A percentile compares a stretch with the other conserved stretches of the same genome.
phyloP scores from a whole-genome alignment of 1,140 invertebrate species.

The Drosophila repleta region DNA sequence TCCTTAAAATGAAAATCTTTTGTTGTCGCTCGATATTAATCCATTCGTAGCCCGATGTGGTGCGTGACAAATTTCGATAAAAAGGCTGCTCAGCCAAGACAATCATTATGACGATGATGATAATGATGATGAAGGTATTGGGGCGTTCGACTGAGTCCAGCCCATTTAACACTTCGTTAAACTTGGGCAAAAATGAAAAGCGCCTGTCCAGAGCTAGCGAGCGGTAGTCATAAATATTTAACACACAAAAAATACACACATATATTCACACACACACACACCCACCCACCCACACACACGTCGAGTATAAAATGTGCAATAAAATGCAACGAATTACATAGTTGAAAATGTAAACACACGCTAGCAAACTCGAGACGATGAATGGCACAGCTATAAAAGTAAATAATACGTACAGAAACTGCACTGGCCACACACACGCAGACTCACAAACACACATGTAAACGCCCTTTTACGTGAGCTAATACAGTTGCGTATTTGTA shows the following conservation, averaged over 20 bases:
- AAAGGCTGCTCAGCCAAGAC: constrained; percentile 50
- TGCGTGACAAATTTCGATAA: constrained; percentile 80
- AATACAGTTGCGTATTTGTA: constrained; percentile 71
- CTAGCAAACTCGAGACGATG: constrained; percentile 38
- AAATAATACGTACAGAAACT: constrained; percentile 68
- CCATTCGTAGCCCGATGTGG: constrained; percentile 56
- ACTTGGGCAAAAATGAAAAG: constrained; percentile 56
- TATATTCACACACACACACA: constrained; percentile 40
- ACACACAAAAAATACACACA: constrained; percentile 30
- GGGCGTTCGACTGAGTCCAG: constrained; percentile 24
- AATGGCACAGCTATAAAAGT: constrained; percentile 64
- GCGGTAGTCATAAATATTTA: constrained; percentile 67
- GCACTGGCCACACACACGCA: constrained; percentile 8
- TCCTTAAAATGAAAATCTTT: constrained; percentile 71
- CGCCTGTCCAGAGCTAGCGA: constrained; percentile 23
- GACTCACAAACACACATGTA: background rate
- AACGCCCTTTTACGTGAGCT: constrained; percentile 64
- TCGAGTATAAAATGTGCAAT: constrained; percentile 56
- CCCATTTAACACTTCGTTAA: constrained; percentile 79
- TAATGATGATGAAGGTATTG: constrained; percentile 3
- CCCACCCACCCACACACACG: constrained; percentile 33
- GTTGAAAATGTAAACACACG: constrained; percentile 77
- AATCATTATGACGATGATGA: constrained; percentile 8
- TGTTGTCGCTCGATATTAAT: constrained; percentile 67
- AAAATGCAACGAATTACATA: constrained; percentile 81